phyloP scores from a whole-genome alignment of 2,113 vertebrate species.

The Xiphophorus hellerii region DNA sequence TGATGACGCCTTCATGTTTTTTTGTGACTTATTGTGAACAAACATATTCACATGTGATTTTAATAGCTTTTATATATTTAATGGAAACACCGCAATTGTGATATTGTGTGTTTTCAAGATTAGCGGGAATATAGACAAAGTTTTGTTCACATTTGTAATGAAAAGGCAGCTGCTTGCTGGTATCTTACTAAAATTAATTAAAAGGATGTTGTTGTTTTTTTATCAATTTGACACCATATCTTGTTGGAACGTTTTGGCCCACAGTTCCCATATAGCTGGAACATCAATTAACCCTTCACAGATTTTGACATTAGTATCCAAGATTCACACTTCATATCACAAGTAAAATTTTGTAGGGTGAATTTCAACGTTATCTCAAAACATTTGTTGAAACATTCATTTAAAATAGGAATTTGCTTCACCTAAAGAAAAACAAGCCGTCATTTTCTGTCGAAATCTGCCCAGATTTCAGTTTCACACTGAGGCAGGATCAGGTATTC shows the following conservation, averaged over 20 bases:
- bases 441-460: conserved; percentile 2
- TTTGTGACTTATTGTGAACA: too few relatives aligned
- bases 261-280: too few relatives aligned
- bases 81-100: too few relatives aligned
- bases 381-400: conserved; percentile 12
- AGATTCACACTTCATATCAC: conserved; percentile 23
- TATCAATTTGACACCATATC: not conserved
- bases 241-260: too few relatives aligned
- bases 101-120: too few relatives aligned
- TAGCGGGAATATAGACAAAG: too few relatives aligned
- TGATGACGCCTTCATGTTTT: too few relatives aligned
- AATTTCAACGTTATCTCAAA: not conserved
- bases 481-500: conserved; percentile 5
- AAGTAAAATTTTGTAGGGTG: not conserved
- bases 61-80: too few relatives aligned
- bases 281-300: not conserved
- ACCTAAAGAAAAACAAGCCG: not conserved
- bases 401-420: not conserved
- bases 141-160: too few relatives aligned
- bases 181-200: too few relatives aligned
- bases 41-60: too few relatives aligned
- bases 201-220: not conserved
- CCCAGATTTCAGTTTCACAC: not conserved
- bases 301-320: not conserved
- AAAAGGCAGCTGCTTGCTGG: too few relatives aligned